Conservation (phyloP, 2,888 invertebrate species). For the Teleogryllus oceanicus region DNA sequence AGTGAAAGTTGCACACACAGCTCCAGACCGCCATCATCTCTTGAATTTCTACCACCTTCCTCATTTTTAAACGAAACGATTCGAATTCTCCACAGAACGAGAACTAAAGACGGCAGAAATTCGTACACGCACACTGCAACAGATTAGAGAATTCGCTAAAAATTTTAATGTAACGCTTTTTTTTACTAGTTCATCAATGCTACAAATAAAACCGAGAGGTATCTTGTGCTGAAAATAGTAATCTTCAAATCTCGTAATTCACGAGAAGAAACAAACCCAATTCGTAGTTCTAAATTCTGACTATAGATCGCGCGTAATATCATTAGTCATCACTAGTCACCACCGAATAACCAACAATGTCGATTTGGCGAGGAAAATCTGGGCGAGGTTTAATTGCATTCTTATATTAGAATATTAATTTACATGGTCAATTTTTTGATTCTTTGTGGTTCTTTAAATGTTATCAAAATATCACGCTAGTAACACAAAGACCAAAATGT, state of each 20-base stretch:
- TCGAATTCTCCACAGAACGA: constrained; percentile 26
- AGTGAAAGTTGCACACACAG: constrained; percentile 38
- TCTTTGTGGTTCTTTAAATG: too few species aligned
- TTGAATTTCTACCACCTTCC: constrained; percentile 37
- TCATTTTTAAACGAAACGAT: constrained; percentile 35
- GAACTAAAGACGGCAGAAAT: constrained; percentile 29
- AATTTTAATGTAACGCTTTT: constrained; percentile 27
- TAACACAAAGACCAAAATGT: too few species aligned
- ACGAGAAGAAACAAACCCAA: constrained; percentile 40
- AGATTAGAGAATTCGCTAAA: constrained; percentile 26
- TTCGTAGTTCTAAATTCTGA: constrained; percentile 19
- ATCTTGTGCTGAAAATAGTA: constrained; percentile 43
- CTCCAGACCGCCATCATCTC: constrained; percentile 40
- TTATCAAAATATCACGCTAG: too few species aligned
- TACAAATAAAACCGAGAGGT: constrained; percentile 37
- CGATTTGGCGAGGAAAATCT: too few species aligned
- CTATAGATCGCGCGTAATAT: constrained; percentile 27
- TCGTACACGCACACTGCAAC: neutral
- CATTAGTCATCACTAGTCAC: neutral
- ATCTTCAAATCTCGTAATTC: constrained; percentile 42
- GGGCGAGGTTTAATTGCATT: too few species aligned
- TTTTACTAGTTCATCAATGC: constrained; percentile 30
- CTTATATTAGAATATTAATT: too few species aligned
- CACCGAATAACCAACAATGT: neutral
- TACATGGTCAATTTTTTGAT: too few species aligned